Conservation (phyloP, 64 coral and sea anemone genomes). For the Stichodactyla helianthus region DNA sequence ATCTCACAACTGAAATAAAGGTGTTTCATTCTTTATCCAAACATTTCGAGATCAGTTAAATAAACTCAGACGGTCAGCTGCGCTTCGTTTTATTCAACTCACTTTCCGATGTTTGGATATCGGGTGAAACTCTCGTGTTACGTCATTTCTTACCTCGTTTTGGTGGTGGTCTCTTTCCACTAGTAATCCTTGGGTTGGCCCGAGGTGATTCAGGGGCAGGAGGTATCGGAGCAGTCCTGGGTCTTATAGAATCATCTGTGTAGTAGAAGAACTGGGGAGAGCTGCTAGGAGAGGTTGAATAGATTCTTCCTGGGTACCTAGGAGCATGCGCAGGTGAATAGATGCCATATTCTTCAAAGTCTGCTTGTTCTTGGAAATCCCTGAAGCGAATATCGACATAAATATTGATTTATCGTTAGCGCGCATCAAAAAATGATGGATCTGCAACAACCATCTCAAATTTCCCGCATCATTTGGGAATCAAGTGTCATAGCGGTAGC, state of each 20-base stretch:
- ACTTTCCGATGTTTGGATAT: too few relatives aligned
- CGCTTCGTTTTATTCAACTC: too few relatives aligned
- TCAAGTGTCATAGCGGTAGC: too few relatives aligned
- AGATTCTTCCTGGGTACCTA: not conserved
- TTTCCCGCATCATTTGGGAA: too few relatives aligned
- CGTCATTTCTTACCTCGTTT: constrained; percentile 47
- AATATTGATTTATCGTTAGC: too few relatives aligned
- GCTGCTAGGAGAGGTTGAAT: constrained; percentile 6
- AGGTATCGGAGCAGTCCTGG: constrained; percentile 74
- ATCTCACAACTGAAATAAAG: not conserved
- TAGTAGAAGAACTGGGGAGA: not conserved
- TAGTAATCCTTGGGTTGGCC: constrained; percentile 87
- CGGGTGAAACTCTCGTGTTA: too few relatives aligned
- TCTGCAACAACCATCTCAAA: too few relatives aligned
- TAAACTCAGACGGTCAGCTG: too few relatives aligned
- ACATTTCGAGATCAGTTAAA: too few relatives aligned
- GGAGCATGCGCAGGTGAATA: not conserved
- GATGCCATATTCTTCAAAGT: not conserved
- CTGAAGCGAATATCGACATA: not conserved
- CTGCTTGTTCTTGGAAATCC: constrained; percentile 12
- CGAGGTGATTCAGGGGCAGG: constrained; percentile 75
- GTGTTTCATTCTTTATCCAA: too few relatives aligned
- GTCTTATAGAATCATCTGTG: constrained; percentile 30
- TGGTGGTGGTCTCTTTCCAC: constrained; percentile 61
- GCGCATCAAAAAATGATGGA: too few relatives aligned